Evolutionary conservation across 2,113 vertebrate genomes (phyloP), one percentile per base, ranked within the genome.

Genomic region (Lichenostomus cassidix): DNA sequence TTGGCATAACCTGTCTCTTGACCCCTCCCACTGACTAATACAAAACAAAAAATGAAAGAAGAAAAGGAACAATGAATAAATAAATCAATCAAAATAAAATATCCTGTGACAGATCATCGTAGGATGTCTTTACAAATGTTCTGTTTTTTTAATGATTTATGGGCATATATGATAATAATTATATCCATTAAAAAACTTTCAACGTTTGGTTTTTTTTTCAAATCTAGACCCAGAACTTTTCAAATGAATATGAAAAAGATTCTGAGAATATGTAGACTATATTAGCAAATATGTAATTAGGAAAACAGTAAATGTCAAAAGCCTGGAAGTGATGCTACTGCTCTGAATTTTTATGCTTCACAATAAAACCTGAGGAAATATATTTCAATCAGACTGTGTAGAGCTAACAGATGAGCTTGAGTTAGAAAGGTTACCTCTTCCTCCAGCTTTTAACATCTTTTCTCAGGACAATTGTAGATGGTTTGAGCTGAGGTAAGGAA

Each of bases 281-380:
- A 60, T 33, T 46, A 92, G 10, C 21, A 90, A 74, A 74, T 33
- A 39, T 4, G 9, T 4, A 81, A 23, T 80, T 62, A 24, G 46
- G 44, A 29, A 33, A 11, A 4, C 1, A 22, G 13, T 31, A 53
- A 71, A n/a, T 47, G 11, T 53, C 2, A 6, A 73, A 92, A 69
- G 6, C 5, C 4, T 22, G 23, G 47, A 42, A 0, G 0, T 35
- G 49, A 33, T 64, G 3, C 0, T 20, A 31, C 21, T 68, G 3
- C 12, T 63, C 9, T 64, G 25, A 86, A 52, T 46, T 46, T 60
- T 83, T 83, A 33, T 39, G 22, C 24, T 80, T 60, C 55, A 31
- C 10, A 14, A 20, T 60, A 77, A 83, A 91, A 83, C 11, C 23
- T 46, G 69, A 73, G 11, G 15, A 67, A 15, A 39, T 44, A 37